Evolutionary conservation across 2,113 vertebrate species (phyloP).

Genomic region (Caracal caracal): DNA sequence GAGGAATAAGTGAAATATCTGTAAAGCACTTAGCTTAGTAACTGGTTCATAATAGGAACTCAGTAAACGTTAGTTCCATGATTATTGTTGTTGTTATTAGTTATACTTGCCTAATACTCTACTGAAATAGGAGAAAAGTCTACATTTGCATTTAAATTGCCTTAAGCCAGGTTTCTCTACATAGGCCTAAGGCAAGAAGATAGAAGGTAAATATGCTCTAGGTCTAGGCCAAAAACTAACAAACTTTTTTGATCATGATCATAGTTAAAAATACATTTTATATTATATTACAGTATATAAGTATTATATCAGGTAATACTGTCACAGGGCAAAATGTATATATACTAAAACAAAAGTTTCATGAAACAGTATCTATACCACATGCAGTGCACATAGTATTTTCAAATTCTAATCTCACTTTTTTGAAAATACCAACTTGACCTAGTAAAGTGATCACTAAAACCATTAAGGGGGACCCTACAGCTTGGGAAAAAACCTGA

Average conservation of each 20-base stretch:
- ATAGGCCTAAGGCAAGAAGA: neutral
- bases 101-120: neutral
- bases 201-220: neutral
- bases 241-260: constrained; percentile 1
- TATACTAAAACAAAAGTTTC: constrained; percentile 5
- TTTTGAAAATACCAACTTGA: constrained; percentile 20
- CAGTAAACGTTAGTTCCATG: constrained; percentile 28
- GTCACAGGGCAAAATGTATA: constrained; percentile 17
- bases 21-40: constrained; percentile 20
- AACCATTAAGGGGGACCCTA: neutral
- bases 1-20: constrained; percentile 36
- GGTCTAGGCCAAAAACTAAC: neutral
- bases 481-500: neutral
- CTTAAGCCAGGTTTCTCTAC: neutral
- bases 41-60: constrained; percentile 2
- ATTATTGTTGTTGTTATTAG: neutral
- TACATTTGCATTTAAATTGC: constrained; percentile 6
- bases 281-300: neutral
- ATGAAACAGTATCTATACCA: neutral
- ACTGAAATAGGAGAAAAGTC: neutral
- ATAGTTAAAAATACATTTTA: constrained; percentile 27
- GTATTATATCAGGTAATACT: neutral
- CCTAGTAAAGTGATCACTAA: constrained; percentile 31
- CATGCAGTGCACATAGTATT: neutral
- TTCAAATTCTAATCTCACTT: constrained; percentile 14